Evolutionary conservation across 2,113 vertebrate species (phyloP).

Genomic region (Ctenomys sociabilis): DNA sequence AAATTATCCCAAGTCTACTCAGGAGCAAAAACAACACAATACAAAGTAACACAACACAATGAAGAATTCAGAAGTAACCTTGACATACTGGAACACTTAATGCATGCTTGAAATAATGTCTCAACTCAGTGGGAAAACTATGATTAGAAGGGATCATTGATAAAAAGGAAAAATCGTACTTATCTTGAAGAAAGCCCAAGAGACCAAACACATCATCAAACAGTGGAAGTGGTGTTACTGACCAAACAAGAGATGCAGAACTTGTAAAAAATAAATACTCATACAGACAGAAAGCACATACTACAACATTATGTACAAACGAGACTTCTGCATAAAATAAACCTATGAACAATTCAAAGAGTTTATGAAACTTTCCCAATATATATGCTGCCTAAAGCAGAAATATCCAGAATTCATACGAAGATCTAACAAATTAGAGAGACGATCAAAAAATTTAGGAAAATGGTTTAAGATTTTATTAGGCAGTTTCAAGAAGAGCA

Average conservation of each 20-base stretch:
- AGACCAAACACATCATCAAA: neutral
- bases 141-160: neutral
- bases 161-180: neutral
- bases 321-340: neutral
- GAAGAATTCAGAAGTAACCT: neutral
- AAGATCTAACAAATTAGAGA: neutral
- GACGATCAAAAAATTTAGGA: neutral
- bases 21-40: neutral
- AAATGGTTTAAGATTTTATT: neutral
- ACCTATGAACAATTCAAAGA: neutral
- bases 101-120: neutral
- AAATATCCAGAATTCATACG: neutral
- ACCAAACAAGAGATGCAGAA: neutral
- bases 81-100: neutral
- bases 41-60: neutral
- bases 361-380: neutral
- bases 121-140: conserved; percentile 14
- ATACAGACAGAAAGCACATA: neutral
- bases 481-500: neutral
- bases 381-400: neutral
- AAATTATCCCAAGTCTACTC: neutral
- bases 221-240: neutral
- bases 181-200: neutral
- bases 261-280: neutral
- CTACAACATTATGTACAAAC: neutral